A percentile compares a stretch with the other conserved stretches of the same genome.
These are phyloP conservation scores for Pluvianellus socialis DNA, from an alignment of 2,113 vertebrate genomes.

Conservation along the genomic window DNA sequence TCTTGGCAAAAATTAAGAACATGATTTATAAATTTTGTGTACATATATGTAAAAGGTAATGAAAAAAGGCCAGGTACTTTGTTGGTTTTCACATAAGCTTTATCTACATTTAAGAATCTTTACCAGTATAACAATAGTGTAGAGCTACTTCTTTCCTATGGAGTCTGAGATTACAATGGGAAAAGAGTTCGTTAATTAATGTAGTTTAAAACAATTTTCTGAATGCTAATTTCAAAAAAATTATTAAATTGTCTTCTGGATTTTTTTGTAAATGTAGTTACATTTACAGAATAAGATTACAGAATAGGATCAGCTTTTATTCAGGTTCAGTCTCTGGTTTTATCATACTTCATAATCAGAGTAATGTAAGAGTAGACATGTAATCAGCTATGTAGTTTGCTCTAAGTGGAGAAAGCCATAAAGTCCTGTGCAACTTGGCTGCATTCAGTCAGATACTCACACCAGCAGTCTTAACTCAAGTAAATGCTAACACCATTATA, in stretches of 20 bases:
- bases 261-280: not conserved
- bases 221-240: not conserved
- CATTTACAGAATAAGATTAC: not conserved
- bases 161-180: not conserved
- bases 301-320: not conserved
- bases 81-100: not conserved
- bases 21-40: not conserved
- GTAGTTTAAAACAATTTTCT: not conserved
- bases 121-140: not conserved
- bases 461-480: not conserved
- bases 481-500: not conserved
- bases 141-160: fast-evolving
- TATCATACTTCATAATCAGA: not conserved
- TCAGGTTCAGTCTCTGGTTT: not conserved
- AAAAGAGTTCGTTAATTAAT: not conserved
- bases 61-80: not conserved
- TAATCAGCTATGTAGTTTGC: not conserved
- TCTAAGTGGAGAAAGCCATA: not conserved
- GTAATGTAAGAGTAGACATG: not conserved
- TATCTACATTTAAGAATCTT: not conserved
- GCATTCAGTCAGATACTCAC: not conserved
- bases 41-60: not conserved
- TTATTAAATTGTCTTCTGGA: not conserved
- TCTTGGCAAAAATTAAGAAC: not conserved
- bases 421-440: not conserved